Evolutionary conservation across 2,888 invertebrate genomes (phyloP).

Genomic region (Synanthedon vespiformis): DNA sequence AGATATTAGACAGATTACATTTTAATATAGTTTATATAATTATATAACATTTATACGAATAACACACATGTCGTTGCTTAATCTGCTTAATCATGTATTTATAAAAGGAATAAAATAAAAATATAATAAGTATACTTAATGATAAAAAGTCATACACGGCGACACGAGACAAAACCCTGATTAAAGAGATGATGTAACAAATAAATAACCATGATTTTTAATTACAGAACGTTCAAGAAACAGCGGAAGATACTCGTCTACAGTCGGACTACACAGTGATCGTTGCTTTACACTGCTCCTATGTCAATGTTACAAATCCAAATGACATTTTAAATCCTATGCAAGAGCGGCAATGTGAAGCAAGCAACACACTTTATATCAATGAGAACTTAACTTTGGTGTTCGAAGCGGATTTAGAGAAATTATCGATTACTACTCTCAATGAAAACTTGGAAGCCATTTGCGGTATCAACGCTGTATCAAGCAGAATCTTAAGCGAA

Average conservation of each 20-base stretch:
- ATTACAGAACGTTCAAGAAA: constrained; percentile 34
- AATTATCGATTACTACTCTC: constrained; percentile 22
- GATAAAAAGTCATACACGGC: too few species aligned
- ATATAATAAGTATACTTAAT: too few species aligned
- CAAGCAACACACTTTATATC: constrained; percentile 38
- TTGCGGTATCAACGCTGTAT: constrained; percentile 23
- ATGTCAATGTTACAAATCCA: not conserved
- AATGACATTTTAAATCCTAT: not conserved
- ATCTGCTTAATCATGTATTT: too few species aligned
- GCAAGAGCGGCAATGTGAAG: constrained; percentile 15
- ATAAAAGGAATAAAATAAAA: too few species aligned
- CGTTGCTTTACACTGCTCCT: constrained; percentile 38
- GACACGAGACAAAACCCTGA: too few species aligned
- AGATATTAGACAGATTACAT: too few species aligned
- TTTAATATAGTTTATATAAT: too few species aligned
- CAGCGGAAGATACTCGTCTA: constrained; percentile 38
- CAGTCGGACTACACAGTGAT: constrained; percentile 31
- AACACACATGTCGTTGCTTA: too few species aligned
- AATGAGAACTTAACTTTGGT: constrained; percentile 24
- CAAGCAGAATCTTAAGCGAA: constrained; percentile 24
- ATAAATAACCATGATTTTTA: not conserved
- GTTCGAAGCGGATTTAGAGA: constrained; percentile 27
- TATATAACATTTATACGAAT: too few species aligned
- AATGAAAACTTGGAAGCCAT: constrained; percentile 28
- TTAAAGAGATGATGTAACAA: not conserved